These are phyloP conservation scores for Myrmecophaga tridactyla DNA, from an alignment of 2,113 vertebrate species.

Conservation along the genomic window DNA sequence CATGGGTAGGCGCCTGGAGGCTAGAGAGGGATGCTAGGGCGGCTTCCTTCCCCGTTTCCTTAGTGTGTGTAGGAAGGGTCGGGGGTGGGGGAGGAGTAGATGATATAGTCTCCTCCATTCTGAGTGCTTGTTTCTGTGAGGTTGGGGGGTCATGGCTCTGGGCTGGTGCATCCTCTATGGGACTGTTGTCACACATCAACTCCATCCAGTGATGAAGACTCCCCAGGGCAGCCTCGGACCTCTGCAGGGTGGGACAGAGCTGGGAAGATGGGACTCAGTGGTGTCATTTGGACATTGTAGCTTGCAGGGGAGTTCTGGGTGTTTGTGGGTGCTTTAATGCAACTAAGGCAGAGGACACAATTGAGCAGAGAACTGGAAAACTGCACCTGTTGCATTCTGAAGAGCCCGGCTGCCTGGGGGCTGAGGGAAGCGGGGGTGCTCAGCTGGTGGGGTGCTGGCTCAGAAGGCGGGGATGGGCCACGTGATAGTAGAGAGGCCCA, in stretches of 20 bases:
- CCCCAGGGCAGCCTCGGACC: neutral
- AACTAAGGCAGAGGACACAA: neutral
- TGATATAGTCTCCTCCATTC: neutral
- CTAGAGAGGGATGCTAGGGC: neutral
- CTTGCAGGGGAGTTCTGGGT: neutral
- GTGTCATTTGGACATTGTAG: neutral
- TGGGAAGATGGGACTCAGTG: fast-evolving
- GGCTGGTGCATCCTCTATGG: neutral
- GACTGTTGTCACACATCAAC: neutral
- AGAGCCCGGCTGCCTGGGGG: neutral
- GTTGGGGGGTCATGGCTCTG: neutral
- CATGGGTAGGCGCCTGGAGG: constrained; percentile 65
- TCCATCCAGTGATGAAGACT: neutral
- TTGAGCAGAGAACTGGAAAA: neutral
- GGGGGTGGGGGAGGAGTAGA: neutral
- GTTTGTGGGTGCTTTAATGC: neutral
- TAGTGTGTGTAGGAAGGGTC: neutral
- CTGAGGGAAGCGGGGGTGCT: neutral
- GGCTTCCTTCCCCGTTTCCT: neutral
- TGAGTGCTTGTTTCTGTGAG: neutral
- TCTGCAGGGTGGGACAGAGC: neutral
- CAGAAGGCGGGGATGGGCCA: neutral
- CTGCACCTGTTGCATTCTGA: constrained; percentile 21
- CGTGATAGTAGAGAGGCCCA: neutral
- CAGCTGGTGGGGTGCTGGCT: neutral